Evolutionary conservation across 2,888 invertebrate genomes (phyloP).

Genomic region (Synanthedon formicaeformis): DNA sequence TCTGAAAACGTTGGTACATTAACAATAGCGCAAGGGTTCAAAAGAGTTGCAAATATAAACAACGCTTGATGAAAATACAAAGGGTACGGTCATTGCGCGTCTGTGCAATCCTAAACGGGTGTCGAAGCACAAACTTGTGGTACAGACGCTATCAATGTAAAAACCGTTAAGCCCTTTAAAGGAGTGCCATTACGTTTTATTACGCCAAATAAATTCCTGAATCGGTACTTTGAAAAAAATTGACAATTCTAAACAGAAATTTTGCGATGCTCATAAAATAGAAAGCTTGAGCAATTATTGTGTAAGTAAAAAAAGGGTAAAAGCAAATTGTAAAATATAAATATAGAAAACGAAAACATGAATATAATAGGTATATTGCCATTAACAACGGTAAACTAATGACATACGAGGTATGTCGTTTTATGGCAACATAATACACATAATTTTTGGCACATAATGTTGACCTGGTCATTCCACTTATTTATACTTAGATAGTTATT

Average conservation of each 20-base stretch:
- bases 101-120: slow-evolving; percentile 16
- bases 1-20: slow-evolving; percentile 18
- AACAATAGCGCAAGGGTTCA: slow-evolving; percentile 30
- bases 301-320: background rate
- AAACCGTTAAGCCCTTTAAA: slow-evolving; percentile 33
- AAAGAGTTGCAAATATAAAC: slow-evolving; percentile 36
- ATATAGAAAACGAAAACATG: too few species aligned
- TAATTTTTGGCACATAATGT: too few species aligned
- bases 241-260: background rate
- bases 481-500: too few species aligned
- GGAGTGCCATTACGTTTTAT: slow-evolving; percentile 34
- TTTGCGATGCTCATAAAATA: background rate
- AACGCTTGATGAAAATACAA: slow-evolving; percentile 27
- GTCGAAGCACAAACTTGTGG: slow-evolving; percentile 14
- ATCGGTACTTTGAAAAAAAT: slow-evolving; percentile 6
- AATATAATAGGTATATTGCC: too few species aligned
- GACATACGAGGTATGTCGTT: too few species aligned
- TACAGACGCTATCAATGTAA: slow-evolving; percentile 9
- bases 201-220: slow-evolving; percentile 30
- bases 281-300: background rate
- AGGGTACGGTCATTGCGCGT: slow-evolving; percentile 24
- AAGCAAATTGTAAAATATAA: too few species aligned
- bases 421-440: too few species aligned
- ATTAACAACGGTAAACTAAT: too few species aligned
- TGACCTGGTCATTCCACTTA: too few species aligned